phyloP scores from a whole-genome alignment of 2,113 vertebrate genomes.

The Tachysurus vachellii region DNA sequence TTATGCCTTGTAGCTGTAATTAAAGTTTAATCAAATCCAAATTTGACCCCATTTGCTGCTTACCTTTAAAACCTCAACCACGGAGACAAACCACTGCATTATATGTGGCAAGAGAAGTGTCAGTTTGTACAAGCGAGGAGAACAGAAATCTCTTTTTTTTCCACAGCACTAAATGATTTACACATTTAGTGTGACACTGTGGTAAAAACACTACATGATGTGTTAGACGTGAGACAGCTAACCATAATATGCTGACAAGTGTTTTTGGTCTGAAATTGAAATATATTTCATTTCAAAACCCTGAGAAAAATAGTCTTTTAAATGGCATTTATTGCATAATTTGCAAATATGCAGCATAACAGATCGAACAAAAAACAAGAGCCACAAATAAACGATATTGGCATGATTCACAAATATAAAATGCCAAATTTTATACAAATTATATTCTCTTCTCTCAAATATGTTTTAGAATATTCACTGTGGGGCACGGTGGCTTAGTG shows the following conservation, averaged over 20 bases:
- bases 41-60: constrained; percentile 23
- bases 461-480: not conserved
- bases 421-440: no score
- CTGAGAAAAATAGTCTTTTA: not conserved
- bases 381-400: not conserved
- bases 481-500: no score
- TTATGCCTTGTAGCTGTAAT: constrained; percentile 18
- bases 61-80: not conserved
- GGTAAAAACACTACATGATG: not conserved
- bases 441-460: not conserved
- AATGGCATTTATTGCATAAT: not conserved
- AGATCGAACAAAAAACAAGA: no score
- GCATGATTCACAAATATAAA: not conserved
- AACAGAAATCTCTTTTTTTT: not conserved
- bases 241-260: not conserved
- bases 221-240: not conserved
- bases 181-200: not conserved
- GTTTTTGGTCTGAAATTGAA: not conserved
- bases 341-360: not conserved
- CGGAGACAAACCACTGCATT: not conserved
- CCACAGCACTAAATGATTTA: not conserved
- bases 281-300: not conserved
- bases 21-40: constrained; percentile 27
- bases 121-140: not conserved
- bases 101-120: not conserved